Evolutionary conservation across 2,113 vertebrate genomes (phyloP).

Genomic region (Chitala chitala): DNA sequence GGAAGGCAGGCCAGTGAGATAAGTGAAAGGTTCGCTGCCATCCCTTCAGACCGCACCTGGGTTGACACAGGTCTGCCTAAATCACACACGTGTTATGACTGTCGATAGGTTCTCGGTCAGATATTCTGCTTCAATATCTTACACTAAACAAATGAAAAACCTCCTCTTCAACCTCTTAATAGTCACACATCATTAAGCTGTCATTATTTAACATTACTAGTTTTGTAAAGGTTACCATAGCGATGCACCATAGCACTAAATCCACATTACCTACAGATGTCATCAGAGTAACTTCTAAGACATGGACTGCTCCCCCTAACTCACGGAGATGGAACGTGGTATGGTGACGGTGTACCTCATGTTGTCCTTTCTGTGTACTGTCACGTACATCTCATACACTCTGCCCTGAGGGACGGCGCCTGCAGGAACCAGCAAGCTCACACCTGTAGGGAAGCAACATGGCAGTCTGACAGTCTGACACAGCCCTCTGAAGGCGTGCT

Average conservation of each 20-base stretch:
- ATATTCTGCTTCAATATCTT: background rate
- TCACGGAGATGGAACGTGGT: too few species aligned
- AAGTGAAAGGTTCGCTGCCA: too few species aligned
- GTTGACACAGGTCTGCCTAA: too few species aligned
- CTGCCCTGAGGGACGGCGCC: constrained; percentile 75
- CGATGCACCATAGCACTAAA: background rate
- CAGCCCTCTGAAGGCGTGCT: too few species aligned
- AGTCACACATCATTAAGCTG: background rate
- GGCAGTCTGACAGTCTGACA: background rate
- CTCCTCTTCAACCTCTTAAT: background rate
- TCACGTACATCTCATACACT: constrained; percentile 81
- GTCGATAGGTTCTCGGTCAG: background rate
- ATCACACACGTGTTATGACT: constrained; percentile 9
- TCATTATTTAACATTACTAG: constrained; percentile 12
- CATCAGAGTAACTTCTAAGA: background rate
- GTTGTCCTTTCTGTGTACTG: constrained; percentile 74
- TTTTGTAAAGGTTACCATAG: constrained; percentile 5
- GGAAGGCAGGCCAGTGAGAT: background rate
- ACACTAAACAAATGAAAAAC: background rate
- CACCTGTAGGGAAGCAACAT: constrained; percentile 55
- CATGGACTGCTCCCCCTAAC: background rate
- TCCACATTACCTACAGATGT: background rate
- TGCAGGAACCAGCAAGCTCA: constrained; percentile 76
- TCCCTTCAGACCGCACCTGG: too few species aligned
- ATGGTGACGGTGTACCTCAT: constrained; percentile 64